A percentile compares a stretch with the other conserved stretches of the same genome.
phyloP scores from a whole-genome alignment of 1,140 invertebrate species.

The Kradibia gibbosae region DNA sequence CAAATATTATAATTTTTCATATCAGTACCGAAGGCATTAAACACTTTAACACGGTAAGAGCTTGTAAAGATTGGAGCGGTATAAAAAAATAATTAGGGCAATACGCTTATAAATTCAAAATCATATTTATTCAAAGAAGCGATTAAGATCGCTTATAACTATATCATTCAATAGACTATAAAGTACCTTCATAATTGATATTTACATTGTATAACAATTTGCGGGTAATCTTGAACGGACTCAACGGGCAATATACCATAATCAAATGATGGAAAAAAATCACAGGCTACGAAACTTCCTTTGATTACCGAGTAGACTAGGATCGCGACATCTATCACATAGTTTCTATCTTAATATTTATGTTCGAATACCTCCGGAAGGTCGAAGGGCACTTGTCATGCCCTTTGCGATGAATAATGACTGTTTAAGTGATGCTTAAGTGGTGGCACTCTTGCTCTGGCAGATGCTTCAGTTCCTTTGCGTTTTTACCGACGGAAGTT shows the following conservation, averaged over 20 bases:
- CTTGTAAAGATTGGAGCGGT: too few relatives aligned
- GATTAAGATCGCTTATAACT: too few relatives aligned
- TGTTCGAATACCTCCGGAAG: not conserved
- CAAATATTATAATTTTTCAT: not conserved
- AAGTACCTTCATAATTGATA: too few relatives aligned
- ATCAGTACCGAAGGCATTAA: not conserved
- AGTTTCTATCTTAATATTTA: not conserved
- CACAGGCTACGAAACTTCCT: slow-evolving; percentile 48
- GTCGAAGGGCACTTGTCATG: slow-evolving; percentile 44
- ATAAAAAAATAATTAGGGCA: too few relatives aligned
- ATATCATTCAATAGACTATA: too few relatives aligned
- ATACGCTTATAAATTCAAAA: too few relatives aligned
- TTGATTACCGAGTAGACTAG: slow-evolving; percentile 41
- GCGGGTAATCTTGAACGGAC: not conserved
- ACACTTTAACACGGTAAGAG: too few relatives aligned
- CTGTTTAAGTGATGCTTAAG: slow-evolving; percentile 49
- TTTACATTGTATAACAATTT: too few relatives aligned
- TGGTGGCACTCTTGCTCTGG: slow-evolving; percentile 49
- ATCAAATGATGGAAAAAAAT: slow-evolving; percentile 10
- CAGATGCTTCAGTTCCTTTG: slow-evolving; percentile 33
- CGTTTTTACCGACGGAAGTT: not conserved
- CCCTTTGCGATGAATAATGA: slow-evolving; percentile 50
- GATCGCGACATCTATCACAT: not conserved
- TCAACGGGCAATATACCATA: not conserved
- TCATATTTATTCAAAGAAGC: too few relatives aligned